These are phyloP conservation scores for Dendrolimus kikuchii DNA, from an alignment of 1,140 invertebrate species.

Conservation along the genomic window DNA sequence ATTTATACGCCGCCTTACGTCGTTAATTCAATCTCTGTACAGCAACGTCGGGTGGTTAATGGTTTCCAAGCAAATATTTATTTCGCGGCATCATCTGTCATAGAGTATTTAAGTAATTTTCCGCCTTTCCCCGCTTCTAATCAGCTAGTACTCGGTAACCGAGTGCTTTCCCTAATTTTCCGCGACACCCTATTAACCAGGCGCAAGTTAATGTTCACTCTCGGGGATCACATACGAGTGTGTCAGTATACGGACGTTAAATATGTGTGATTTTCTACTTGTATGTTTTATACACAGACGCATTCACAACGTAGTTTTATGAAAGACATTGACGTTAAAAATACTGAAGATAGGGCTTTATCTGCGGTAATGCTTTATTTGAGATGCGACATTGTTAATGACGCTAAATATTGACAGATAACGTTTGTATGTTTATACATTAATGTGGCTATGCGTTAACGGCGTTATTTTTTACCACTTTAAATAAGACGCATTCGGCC, in stretches of 20 bases:
- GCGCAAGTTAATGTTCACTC: constrained; percentile 50
- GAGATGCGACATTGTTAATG: too few relatives aligned
- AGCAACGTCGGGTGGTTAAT: constrained; percentile 40
- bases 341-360: too few relatives aligned
- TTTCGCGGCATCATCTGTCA: constrained; percentile 32
- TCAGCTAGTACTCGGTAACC: constrained; percentile 41
- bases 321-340: too few relatives aligned
- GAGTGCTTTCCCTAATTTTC: constrained; percentile 54
- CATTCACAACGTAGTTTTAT: too few relatives aligned
- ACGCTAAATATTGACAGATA: too few relatives aligned
- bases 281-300: constrained; percentile 13
- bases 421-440: too few relatives aligned
- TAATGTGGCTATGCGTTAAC: too few relatives aligned
- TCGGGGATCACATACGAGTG: constrained; percentile 34
- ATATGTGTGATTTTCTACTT: constrained; percentile 28
- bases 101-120: constrained; percentile 62
- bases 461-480: too few relatives aligned
- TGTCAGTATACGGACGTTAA: constrained; percentile 29
- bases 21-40: constrained; percentile 55
- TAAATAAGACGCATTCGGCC: too few relatives aligned
- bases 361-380: too few relatives aligned
- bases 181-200: constrained; percentile 58
- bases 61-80: constrained; percentile 49
- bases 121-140: constrained; percentile 41
- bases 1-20: constrained; percentile 17